Evolutionary conservation across 2,797 vertebrate genomes (phyloP), one percentile per base, ranked within the genome.

Genomic region (Poecilia gillii): DNA sequence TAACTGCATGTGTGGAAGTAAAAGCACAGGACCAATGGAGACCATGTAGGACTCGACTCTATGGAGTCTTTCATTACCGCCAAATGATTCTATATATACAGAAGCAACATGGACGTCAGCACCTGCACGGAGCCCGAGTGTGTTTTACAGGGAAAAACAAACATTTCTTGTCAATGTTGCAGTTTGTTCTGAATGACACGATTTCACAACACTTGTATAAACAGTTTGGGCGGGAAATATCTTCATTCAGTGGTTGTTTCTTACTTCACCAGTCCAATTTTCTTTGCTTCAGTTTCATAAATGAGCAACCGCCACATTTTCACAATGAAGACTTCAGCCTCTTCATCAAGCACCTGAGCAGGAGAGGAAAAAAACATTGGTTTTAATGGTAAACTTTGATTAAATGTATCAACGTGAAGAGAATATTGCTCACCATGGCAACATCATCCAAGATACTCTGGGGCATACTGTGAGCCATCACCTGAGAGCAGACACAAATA

Each of bases 301-400:
- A 99, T 99, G 92, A 99, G 97, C 93, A 99, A 94, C 93, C 99
- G 93, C 99, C 99, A 99, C 99, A 99, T 99, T 97, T 99, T 99
- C 90, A 99, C 99, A 85, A 99, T 98, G 94, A 99, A 99, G 90
- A 99, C 98, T 94, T 99, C 98, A 36, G 99, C 99, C 95, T 99
- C 99, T 97, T 99, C 99, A 92, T 99, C 98, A 70, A 99, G 96
- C 88, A 99, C 98, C 98, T 99, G 86, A 23, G 88, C 43, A 71
- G 73, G 81, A 74, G 6, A 46, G 41, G 45, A 12, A 18, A 18
- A 18, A 28, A 16, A 16, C 51, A 53, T n/a, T 14, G 16, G 25
- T 28, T 71, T 46, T 28, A n/a, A 45, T 46, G 68, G 18, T 23
- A 25, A 57, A 57, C n/a, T 57, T 57, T 9, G 51, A 53, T 25